These are phyloP conservation scores for Cathartes aura DNA, from an alignment of 2,113 vertebrate species.

Conservation along the genomic window DNA sequence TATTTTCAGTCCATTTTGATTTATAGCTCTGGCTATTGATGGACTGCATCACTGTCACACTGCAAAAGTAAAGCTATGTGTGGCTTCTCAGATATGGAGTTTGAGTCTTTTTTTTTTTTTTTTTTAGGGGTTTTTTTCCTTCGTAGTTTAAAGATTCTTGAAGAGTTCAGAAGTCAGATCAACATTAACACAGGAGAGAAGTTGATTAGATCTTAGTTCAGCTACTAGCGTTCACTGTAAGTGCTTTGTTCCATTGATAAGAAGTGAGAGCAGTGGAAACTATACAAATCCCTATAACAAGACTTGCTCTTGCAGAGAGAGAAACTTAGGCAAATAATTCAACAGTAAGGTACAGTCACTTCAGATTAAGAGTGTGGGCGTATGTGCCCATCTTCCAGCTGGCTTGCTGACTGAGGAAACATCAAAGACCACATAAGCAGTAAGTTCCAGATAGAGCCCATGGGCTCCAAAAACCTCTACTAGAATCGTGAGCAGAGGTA, in stretches of 20 bases:
- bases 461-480: background rate
- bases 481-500: background rate
- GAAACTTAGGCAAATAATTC: background rate
- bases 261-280: background rate
- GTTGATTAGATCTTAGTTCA: background rate
- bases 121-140: background rate
- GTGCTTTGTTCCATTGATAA: background rate
- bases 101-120: background rate
- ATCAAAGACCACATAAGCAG: background rate
- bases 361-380: background rate
- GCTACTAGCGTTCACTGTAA: background rate
- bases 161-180: background rate
- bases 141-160: background rate
- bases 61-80: rapidly evolving
- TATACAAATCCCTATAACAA: background rate
- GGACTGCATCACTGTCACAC: rapidly evolving
- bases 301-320: background rate
- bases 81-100: background rate
- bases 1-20: background rate
- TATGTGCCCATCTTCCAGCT: constrained; percentile 28
- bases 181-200: background rate
- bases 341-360: background rate
- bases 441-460: background rate
- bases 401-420: background rate
- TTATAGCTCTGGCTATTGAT: background rate